Conservation (phyloP, 2,113 vertebrate species). For the Talpa occidentalis region DNA sequence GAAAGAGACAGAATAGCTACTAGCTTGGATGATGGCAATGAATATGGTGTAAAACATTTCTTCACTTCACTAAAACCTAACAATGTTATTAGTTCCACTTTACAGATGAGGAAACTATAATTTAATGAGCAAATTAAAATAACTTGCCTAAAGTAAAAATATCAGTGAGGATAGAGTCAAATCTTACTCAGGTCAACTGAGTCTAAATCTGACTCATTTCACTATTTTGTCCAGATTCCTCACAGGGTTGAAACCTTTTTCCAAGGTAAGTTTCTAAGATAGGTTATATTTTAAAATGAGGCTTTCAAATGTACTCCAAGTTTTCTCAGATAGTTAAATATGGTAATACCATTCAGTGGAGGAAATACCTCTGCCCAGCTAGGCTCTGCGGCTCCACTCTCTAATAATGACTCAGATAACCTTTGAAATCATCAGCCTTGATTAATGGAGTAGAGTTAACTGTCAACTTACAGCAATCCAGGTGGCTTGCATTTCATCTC, state of each 20-base stretch:
- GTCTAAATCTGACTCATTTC: background rate
- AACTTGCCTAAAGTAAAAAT: background rate
- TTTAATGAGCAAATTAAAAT: constrained; percentile 10
- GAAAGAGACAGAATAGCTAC: background rate
- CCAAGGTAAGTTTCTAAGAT: background rate
- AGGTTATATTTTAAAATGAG: background rate
- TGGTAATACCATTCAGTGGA: background rate
- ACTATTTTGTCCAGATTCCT: background rate
- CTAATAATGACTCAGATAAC: background rate
- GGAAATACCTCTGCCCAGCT: background rate
- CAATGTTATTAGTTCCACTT: background rate
- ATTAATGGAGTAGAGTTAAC: background rate
- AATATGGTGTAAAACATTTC: background rate
- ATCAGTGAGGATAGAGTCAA: background rate
- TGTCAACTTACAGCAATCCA: background rate
- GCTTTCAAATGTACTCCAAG: background rate
- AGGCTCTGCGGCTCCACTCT: background rate
- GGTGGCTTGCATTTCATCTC: background rate
- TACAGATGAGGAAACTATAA: background rate
- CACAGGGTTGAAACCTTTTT: background rate
- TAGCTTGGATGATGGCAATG: background rate
- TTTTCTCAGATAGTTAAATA: background rate
- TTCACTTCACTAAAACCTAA: background rate
- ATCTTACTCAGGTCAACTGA: background rate
- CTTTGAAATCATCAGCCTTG: background rate